Evolutionary conservation across 1,140 invertebrate genomes (phyloP), one percentile per base, ranked within the genome.

Genomic region (Brachionus sp.): DNA sequence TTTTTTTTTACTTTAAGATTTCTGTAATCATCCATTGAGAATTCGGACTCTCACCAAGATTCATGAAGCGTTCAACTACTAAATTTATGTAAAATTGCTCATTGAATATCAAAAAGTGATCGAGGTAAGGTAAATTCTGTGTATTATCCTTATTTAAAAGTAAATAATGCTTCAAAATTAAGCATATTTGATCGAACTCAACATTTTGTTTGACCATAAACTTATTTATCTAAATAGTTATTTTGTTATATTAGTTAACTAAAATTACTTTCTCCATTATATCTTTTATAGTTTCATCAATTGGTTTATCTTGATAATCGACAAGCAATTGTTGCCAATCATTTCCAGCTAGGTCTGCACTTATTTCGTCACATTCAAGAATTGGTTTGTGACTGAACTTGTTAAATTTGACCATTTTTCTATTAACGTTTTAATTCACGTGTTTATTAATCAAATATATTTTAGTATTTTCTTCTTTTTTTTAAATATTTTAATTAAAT

Each of bases 11-110:
- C 77, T 80, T 80, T 1, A 80, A 16, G 1, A 62, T 39, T 80
- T 80, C 77, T 0, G 50, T 80, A 12, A 80, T 37, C 77, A 80
- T 80, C 77, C 77, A 80, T 80, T 80, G 77, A 1, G 62, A 57
- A 37, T 62, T 57, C 7, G 46, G 25, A 39, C 33, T 57, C 3
- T 80, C 9, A 23, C 39, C 50, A 9, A 62, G 23, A 29, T 62
- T 80, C 23, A 62, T 62, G 33, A 80, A 80, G 3, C 62, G 19
- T 12, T 80, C 77, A 12, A 80, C n/a, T 10, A 80, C 9, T 44
- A 62, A 5, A 44, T 80, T 57, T 42, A 62, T 44, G 16, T 80
- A 80, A 25, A 80, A 19, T 57, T 66, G 50, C 5, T 62, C 50
- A 37, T 80, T 42, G 16, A 62, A 66, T 57, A 4, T 16, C 13